Percentiles rank a stretch among this genome's conserved stretches.
These are phyloP conservation scores for Ornithoptera priamus DNA, from an alignment of 2,888 invertebrate species.

Conservation along the genomic window DNA sequence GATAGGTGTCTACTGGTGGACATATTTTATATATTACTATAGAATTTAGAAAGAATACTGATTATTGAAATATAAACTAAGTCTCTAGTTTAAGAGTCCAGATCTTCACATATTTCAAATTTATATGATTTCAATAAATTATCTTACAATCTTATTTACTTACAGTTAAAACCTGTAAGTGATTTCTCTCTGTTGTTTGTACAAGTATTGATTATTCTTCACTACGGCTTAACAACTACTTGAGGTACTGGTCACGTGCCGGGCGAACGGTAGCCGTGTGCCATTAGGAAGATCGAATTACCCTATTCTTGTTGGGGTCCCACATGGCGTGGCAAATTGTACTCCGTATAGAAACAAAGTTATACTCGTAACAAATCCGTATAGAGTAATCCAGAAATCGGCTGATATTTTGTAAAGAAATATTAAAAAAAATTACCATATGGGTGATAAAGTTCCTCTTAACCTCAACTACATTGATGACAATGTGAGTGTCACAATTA, in stretches of 20 bases:
- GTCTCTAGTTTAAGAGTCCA: no score
- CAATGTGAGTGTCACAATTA: no score
- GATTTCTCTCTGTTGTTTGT: conserved; percentile 12
- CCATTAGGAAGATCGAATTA: conserved; percentile 29
- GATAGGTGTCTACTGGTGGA: no score
- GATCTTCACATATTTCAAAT: no score
- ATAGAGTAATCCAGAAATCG: background rate
- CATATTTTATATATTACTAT: no score
- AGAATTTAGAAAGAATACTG: no score
- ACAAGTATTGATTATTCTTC: conserved; percentile 30
- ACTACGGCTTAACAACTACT: conserved; percentile 17
- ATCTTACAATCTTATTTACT: no score
- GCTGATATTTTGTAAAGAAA: background rate
- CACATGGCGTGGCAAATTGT: conserved; percentile 27
- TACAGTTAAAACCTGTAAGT: background rate
- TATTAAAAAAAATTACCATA: no score
- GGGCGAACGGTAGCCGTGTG: conserved; percentile 22
- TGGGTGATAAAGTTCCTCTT: no score
- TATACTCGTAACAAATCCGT: background rate
- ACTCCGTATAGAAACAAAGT: background rate
- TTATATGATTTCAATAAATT: no score
- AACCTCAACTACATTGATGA: no score
- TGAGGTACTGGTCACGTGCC: conserved; percentile 27
- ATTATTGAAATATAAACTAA: no score
- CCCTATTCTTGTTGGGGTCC: conserved; percentile 24